Evolutionary conservation across 2,888 invertebrate species (phyloP).

Genomic region (Notodonta ziczac): DNA sequence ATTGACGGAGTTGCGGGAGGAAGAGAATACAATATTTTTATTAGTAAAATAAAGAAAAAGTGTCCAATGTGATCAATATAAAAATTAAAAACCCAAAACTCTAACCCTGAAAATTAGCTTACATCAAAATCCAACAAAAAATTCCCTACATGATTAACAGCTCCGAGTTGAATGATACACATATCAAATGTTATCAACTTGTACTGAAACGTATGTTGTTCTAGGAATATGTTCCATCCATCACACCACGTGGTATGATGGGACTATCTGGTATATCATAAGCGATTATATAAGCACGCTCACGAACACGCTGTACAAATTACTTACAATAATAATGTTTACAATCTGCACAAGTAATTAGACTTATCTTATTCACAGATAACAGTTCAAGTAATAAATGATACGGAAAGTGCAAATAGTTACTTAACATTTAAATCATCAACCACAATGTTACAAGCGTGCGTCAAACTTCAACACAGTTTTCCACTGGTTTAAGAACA

Average conservation of each 20-base stretch:
- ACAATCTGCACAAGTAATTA: too few relatives aligned
- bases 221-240: slow-evolving; percentile 15
- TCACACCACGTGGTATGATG: slow-evolving; percentile 22
- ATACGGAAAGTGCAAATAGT: too few relatives aligned
- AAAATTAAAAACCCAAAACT: neutral
- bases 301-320: neutral
- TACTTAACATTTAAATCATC: too few relatives aligned
- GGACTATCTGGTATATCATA: slow-evolving; percentile 10
- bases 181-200: slow-evolving; percentile 12
- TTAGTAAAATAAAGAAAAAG: too few relatives aligned
- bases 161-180: neutral
- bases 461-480: too few relatives aligned
- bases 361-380: too few relatives aligned
- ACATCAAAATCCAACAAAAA: neutral
- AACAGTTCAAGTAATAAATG: too few relatives aligned
- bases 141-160: neutral
- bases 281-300: slow-evolving; percentile 14
- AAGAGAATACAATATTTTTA: too few relatives aligned
- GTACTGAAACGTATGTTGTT: slow-evolving; percentile 17
- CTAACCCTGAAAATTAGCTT: too few relatives aligned
- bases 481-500: too few relatives aligned
- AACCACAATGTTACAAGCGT: too few relatives aligned
- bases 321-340: neutral
- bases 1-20: neutral
- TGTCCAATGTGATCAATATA: too few relatives aligned